phyloP scores from a whole-genome alignment of 2,888 invertebrate species.

The Opisthograptis luteolata region DNA sequence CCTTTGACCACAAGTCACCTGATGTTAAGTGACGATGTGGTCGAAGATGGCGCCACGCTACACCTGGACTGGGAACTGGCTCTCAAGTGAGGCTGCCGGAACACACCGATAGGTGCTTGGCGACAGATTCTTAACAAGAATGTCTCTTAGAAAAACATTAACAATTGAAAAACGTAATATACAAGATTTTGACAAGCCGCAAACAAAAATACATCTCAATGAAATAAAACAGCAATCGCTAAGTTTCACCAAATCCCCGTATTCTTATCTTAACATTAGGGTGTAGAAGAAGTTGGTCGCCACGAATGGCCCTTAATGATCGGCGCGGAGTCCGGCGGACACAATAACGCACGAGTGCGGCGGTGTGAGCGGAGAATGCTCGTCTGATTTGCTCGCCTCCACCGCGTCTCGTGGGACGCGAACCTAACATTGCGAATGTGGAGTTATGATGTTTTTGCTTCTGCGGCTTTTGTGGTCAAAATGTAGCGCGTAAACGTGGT shows the following conservation, averaged over 20 bases:
- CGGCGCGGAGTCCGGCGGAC: slow-evolving; percentile 45
- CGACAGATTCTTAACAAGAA: too few relatives aligned
- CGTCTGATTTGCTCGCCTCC: slow-evolving; percentile 58
- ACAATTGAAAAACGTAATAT: not conserved
- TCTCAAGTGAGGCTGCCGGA: too few relatives aligned
- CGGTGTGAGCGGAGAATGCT: slow-evolving; percentile 47
- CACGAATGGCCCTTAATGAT: slow-evolving; percentile 75
- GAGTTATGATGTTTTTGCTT: slow-evolving; percentile 30
- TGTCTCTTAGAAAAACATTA: too few relatives aligned
- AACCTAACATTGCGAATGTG: slow-evolving; percentile 34
- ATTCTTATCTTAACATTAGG: slow-evolving; percentile 18
- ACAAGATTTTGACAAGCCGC: slow-evolving; percentile 1
- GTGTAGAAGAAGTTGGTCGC: slow-evolving; percentile 29
- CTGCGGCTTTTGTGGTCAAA: not conserved
- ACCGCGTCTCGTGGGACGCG: slow-evolving; percentile 52
- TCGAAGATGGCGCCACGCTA: too few relatives aligned
- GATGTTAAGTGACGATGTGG: too few relatives aligned
- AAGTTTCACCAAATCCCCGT: slow-evolving; percentile 3
- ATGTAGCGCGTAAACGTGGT: not conserved
- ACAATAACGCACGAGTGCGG: slow-evolving; percentile 52
- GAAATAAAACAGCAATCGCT: not conserved
- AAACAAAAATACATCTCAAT: slow-evolving; percentile 3
- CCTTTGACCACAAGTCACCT: too few relatives aligned
- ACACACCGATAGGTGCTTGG: too few relatives aligned
- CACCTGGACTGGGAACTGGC: too few relatives aligned